Evolutionary conservation across 1,140 invertebrate genomes (phyloP), one percentile per base, ranked within the genome.

Genomic region (Anoplolepis gracilipes): DNA sequence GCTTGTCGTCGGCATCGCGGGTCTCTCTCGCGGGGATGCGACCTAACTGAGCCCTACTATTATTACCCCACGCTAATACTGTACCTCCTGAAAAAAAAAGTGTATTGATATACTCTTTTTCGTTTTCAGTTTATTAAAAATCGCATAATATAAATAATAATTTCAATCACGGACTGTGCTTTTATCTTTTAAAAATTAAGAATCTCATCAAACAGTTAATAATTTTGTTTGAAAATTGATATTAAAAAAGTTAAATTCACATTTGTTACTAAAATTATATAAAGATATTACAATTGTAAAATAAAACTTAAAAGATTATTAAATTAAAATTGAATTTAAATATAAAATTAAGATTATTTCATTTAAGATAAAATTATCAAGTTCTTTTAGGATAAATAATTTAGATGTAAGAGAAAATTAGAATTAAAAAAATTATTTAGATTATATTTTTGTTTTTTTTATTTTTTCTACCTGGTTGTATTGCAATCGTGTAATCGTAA

Each of bases 401-500:
- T 33, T 25, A n/a, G 16, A 49, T 39, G 19, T 59, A 0, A 22
- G 30, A 7, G 11, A 19, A 28, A 5, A 69, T 69, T 46, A 46
- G 7, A 13, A 69, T 46, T 11, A 39, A 28, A 39, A 67, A 67
- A 19, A 22, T 11, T 5, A 10, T 33, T 8, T 25, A 59, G 7
- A 39, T 7, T 57, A 7, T 59, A 59, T 39, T n/a, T 19, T 33
- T 55, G 6, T 13, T 13, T 10, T 6, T 55, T 33, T 64, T 22
- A 7, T 36, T 36, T 36, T 42, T 42, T 81, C 8, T 59, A 95
- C 95, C 94, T 96, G 93, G 96, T 96, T 90, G 97, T 96, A 97
- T 94, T 1, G 96, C 96, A 85, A 97, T 93, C n/a, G 96, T 97
- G 90, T 96, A 97, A 92, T 97, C 97, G 75, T 96, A 96, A 30